Evolutionary conservation across 2,113 vertebrate genomes (phyloP).

Genomic region (Scomber colias): DNA sequence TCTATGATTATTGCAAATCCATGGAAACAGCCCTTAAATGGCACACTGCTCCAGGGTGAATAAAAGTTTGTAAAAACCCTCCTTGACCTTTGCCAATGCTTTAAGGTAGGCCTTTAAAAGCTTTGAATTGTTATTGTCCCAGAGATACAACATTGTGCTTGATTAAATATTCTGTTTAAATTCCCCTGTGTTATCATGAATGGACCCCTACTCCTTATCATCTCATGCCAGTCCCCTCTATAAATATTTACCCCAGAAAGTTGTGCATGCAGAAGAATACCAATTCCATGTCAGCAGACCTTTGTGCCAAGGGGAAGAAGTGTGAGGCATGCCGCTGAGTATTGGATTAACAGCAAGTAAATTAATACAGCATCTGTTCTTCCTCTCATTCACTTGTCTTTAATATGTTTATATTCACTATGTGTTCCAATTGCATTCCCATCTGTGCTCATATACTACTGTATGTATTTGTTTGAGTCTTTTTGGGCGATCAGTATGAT

Average conservation of each 20-base stretch:
- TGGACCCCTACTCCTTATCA: slow-evolving; percentile 81
- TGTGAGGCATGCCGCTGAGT: slow-evolving; percentile 64
- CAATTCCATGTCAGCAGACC: slow-evolving; percentile 74
- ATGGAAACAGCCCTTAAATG: slow-evolving; percentile 46
- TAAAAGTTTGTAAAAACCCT: slow-evolving; percentile 66
- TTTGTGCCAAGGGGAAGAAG: slow-evolving; percentile 67
- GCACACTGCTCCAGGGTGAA: slow-evolving; percentile 44
- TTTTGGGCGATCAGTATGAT: slow-evolving; percentile 31
- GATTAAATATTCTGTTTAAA: slow-evolving; percentile 83
- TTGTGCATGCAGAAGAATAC: slow-evolving; percentile 77
- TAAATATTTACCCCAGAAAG: slow-evolving; percentile 84
- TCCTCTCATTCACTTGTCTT: slow-evolving; percentile 65
- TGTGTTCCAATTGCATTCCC: slow-evolving; percentile 58
- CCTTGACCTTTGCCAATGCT: slow-evolving; percentile 73
- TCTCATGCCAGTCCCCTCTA: slow-evolving; percentile 77
- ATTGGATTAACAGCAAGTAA: slow-evolving; percentile 75
- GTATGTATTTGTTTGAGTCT: slow-evolving; percentile 11
- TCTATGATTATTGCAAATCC: slow-evolving; percentile 55
- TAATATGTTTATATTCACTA: slow-evolving; percentile 71
- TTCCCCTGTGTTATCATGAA: slow-evolving; percentile 79
- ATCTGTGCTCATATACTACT: slow-evolving; percentile 53
- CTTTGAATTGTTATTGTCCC: slow-evolving; percentile 71
- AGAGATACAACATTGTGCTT: slow-evolving; percentile 71
- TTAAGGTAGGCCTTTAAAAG: slow-evolving; percentile 63
- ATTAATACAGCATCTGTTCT: slow-evolving; percentile 81